Percentiles rank a stretch among this genome's conserved stretches.
phyloP scores from a whole-genome alignment of 2,888 invertebrate genomes.

The Sclerodermus sp. region DNA sequence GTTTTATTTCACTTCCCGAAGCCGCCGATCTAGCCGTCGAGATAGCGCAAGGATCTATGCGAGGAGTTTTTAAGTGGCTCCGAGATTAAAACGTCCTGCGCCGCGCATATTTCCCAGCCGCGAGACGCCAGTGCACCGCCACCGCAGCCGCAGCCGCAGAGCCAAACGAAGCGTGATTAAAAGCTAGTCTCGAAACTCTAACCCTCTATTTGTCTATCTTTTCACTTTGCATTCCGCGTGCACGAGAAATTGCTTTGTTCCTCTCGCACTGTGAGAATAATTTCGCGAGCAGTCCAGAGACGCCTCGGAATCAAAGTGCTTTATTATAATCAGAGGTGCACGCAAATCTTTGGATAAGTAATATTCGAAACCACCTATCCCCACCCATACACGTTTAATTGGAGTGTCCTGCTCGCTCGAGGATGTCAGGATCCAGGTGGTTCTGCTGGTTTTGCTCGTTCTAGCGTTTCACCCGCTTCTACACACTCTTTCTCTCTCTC shows the following conservation, averaged over 20 bases:
- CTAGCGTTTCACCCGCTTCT: background rate
- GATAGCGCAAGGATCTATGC: constrained; percentile 49
- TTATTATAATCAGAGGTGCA: no score
- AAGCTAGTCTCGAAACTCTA: background rate
- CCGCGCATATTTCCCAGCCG: constrained; percentile 35
- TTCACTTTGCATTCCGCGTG: background rate
- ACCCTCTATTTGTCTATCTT: background rate
- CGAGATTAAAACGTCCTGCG: constrained; percentile 51
- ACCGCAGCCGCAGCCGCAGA: no score
- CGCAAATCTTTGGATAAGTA: no score
- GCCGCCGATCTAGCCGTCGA: constrained; percentile 40
- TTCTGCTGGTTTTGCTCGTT: no score
- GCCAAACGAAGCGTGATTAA: constrained; percentile 20
- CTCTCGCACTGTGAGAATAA: no score
- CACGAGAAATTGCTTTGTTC: no score
- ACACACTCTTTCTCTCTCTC: background rate
- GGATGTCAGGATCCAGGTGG: background rate
- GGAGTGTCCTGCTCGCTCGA: no score
- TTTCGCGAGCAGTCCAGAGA: no score
- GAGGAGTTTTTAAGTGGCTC: constrained; percentile 52
- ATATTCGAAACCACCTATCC: no score
- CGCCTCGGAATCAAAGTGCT: no score
- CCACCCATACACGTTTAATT: no score
- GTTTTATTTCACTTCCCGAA: constrained; percentile 45
- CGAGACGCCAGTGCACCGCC: constrained; percentile 16